Conservation (phyloP, 2,797 vertebrate species). For the Lacerta viridis region DNA sequence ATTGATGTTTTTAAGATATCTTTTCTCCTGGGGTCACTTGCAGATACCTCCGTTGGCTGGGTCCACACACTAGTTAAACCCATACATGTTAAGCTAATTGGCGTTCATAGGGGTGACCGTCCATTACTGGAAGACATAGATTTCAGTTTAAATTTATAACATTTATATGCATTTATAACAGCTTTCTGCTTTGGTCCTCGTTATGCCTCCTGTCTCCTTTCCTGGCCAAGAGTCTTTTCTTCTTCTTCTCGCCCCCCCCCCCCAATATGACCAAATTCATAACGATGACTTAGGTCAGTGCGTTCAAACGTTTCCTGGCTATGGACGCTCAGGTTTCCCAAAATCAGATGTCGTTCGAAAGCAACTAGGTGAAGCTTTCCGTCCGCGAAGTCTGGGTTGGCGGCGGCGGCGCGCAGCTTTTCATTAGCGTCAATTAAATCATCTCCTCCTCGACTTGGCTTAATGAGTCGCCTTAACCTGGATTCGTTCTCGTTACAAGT, state of each 20-base stretch:
- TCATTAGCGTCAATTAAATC: slow-evolving; percentile 61
- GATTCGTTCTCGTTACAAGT: rapidly evolving
- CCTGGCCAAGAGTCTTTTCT: not conserved
- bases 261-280: not conserved
- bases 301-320: too few species aligned
- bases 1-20: not conserved
- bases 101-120: not conserved
- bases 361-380: not conserved
- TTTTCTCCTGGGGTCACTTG: not conserved
- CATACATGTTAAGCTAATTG: not conserved
- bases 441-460: not conserved
- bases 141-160: not conserved
- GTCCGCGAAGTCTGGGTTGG: not conserved
- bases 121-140: not conserved
- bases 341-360: not conserved
- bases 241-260: too few species aligned
- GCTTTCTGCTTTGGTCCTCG: not conserved
- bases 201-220: not conserved
- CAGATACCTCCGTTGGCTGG: not conserved
- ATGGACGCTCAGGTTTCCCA: not conserved
- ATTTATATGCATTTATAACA: not conserved
- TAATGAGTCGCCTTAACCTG: not conserved
- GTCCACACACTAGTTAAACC: not conserved
- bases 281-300: not conserved
- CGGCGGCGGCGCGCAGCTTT: slow-evolving; percentile 38